Conservation (phyloP, 2,113 vertebrate species). For the Ictalurus furcatus region DNA sequence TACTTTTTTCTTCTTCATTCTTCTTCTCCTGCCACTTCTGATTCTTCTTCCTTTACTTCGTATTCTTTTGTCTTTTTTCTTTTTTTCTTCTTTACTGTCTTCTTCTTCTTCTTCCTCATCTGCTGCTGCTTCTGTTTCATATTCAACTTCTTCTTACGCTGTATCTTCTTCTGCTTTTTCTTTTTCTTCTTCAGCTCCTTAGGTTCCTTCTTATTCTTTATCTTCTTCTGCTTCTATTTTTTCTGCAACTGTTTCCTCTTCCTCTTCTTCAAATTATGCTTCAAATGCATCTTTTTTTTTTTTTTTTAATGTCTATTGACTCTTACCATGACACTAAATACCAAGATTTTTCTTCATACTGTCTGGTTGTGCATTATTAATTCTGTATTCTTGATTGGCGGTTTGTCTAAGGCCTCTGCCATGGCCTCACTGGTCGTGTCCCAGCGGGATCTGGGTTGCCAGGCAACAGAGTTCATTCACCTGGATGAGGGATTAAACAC, state of each 20-base stretch:
- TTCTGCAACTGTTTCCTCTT: not conserved
- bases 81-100: not conserved
- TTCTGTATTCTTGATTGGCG: not conserved
- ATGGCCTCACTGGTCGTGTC: constrained; percentile 67
- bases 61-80: not conserved
- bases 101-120: not conserved
- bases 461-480: constrained; percentile 62
- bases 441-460: constrained; percentile 71
- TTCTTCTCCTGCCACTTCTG: not conserved
- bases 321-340: not conserved
- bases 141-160: not conserved
- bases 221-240: too few species aligned
- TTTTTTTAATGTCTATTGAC: not conserved
- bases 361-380: not conserved
- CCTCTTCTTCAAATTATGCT: not conserved
- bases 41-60: not conserved
- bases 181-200: not conserved
- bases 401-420: constrained; percentile 64
- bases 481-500: constrained; percentile 74
- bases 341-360: not conserved
- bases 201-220: not conserved
- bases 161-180: not conserved
- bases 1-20: not conserved
- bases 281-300: not conserved
- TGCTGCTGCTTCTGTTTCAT: not conserved